Evolutionary conservation across 2,888 invertebrate genomes (phyloP).

Genomic region (Leucoptera coffeella): DNA sequence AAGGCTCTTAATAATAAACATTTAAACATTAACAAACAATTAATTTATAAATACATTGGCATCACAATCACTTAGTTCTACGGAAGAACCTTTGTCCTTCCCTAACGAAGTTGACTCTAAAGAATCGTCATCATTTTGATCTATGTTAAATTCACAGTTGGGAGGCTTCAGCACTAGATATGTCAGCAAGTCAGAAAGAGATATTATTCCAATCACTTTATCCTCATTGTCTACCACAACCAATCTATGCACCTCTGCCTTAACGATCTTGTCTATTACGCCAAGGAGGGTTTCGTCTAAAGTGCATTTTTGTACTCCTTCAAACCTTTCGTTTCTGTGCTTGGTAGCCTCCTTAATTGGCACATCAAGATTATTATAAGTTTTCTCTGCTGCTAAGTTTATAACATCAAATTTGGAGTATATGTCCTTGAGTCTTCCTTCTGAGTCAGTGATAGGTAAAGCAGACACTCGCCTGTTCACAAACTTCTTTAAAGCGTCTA

Average conservation of each 20-base stretch:
- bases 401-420: conserved; percentile 99
- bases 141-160: conserved; percentile 46
- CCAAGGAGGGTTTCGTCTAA: conserved; percentile 82
- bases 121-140: too few species aligned
- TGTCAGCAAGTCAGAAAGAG: conserved; percentile 88
- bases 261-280: conserved; percentile 91
- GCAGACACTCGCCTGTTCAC: conserved; percentile 94
- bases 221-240: conserved; percentile 91
- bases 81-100: too few species aligned
- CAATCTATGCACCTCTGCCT: conserved; percentile 93
- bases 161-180: conserved; percentile 83
- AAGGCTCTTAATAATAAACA: too few species aligned
- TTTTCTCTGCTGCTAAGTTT: conserved; percentile 97
- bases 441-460: conserved; percentile 82
- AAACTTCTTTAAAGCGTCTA: conserved; percentile 90
- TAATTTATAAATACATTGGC: too few species aligned
- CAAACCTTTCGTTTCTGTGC: conserved; percentile 94
- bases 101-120: too few species aligned
- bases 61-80: too few species aligned
- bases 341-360: conserved; percentile 88
- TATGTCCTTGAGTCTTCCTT: conserved; percentile 89
- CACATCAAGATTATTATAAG: conserved; percentile 94
- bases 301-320: conserved; percentile 92
- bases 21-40: too few species aligned
- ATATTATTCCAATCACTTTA: conserved; percentile 90